phyloP scores from a whole-genome alignment of 35 echinoderm and acorn worm species.

The Acanthaster planci region DNA sequence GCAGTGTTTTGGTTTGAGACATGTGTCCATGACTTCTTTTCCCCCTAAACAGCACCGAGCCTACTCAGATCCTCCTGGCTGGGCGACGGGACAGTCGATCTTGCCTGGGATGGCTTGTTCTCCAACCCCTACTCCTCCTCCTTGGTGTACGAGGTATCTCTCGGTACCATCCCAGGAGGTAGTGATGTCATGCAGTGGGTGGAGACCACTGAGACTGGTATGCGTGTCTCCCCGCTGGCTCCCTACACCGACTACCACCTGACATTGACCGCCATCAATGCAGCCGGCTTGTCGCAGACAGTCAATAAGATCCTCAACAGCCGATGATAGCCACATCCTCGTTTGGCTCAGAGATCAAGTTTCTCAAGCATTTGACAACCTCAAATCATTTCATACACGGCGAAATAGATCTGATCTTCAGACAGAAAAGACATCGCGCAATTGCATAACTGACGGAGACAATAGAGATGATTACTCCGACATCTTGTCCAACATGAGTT shows the following conservation, averaged over 20 bases:
- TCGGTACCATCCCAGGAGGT: constrained; percentile 16
- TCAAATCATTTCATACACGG: too few species aligned
- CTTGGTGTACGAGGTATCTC: constrained; percentile 9
- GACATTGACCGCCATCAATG: constrained; percentile 8
- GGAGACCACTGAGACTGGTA: background rate
- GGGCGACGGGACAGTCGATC: background rate
- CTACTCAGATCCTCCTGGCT: background rate
- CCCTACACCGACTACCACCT: constrained; percentile 1
- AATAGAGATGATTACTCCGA: too few species aligned
- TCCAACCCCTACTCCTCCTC: background rate
- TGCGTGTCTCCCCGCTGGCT: background rate
- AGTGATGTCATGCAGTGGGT: constrained; percentile 16
- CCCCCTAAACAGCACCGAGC: too few species aligned
- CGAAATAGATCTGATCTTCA: too few species aligned
- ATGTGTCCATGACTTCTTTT: too few species aligned
- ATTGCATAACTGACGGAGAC: too few species aligned
- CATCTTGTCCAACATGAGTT: too few species aligned
- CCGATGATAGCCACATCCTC: too few species aligned
- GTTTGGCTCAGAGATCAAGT: too few species aligned
- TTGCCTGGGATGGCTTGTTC: constrained; percentile 9
- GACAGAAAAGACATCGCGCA: too few species aligned
- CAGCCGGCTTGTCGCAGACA: background rate
- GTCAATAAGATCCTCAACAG: background rate
- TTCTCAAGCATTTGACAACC: too few species aligned
- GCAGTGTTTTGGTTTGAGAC: too few species aligned